Evolutionary conservation across 1,140 invertebrate species (phyloP).

Genomic region (Sitobion miscanthi): DNA sequence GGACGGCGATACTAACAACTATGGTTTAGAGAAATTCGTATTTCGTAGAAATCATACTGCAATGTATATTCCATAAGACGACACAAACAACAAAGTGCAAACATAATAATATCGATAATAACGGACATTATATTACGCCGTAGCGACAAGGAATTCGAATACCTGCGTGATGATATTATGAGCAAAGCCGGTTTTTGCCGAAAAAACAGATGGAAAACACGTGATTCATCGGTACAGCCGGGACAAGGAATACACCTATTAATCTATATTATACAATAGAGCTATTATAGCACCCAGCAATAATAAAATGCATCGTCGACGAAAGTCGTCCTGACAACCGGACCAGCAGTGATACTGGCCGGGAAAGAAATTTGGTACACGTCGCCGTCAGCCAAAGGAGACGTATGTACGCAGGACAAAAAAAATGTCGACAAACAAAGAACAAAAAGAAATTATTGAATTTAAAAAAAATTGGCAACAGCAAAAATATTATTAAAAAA

Average conservation of each 20-base stretch:
- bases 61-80: not conserved
- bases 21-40: no score
- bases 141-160: not conserved
- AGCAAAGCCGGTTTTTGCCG: not conserved
- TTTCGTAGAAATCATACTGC: not conserved
- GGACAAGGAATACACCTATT: not conserved
- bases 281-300: not conserved
- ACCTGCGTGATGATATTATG: not conserved
- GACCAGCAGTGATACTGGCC: not conserved
- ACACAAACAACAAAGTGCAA: not conserved
- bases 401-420: no score
- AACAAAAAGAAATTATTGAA: not conserved
- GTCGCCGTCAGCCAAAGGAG: no score
- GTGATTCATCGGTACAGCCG: not conserved
- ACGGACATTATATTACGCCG: not conserved
- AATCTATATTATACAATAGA: not conserved
- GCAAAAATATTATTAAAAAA: not conserved
- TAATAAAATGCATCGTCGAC: not conserved
- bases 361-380: not conserved
- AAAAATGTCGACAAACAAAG: not conserved
- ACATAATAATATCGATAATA: not conserved
- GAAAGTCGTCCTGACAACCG: not conserved
- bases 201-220: slow-evolving; percentile 15
- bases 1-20: not conserved
- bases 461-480: not conserved